Evolutionary conservation across 2,797 vertebrate genomes (phyloP).

Genomic region (Tapirus indicus): DNA sequence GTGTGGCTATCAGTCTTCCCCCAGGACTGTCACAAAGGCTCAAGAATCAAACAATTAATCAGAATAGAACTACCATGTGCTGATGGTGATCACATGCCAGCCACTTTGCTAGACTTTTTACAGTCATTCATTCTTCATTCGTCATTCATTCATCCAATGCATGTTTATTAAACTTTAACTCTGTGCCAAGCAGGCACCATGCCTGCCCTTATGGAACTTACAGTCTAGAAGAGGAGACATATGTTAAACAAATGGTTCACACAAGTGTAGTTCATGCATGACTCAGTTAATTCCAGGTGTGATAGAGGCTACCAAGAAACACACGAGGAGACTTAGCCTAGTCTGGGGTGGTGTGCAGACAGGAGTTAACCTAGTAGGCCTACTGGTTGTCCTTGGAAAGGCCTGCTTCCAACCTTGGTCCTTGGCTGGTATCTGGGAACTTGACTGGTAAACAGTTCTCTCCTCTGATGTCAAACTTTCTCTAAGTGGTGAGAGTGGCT

Average conservation of each 20-base stretch:
- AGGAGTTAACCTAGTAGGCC: background rate
- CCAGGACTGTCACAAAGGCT: background rate
- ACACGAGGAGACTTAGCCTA: background rate
- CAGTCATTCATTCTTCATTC: background rate
- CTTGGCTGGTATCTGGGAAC: background rate
- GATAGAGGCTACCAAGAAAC: background rate
- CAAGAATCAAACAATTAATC: background rate
- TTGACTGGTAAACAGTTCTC: background rate
- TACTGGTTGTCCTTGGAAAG: background rate
- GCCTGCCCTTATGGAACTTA: background rate
- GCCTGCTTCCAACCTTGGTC: background rate
- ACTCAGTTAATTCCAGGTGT: background rate
- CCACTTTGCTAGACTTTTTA: background rate
- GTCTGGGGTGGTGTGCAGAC: background rate
- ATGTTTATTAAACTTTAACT: background rate
- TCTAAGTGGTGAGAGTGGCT: background rate
- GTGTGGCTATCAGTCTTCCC: fast-evolving
- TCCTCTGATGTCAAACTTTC: background rate
- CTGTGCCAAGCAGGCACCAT: background rate
- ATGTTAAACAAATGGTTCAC: background rate
- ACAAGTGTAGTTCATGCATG: too few relatives aligned
- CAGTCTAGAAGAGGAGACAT: background rate
- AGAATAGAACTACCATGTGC: background rate
- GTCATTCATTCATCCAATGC: background rate
- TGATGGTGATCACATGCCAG: fast-evolving